Evolutionary conservation across 2,797 vertebrate genomes (phyloP), one percentile per base, ranked within the genome.

Genomic region (Sebastes iracundus): DNA sequence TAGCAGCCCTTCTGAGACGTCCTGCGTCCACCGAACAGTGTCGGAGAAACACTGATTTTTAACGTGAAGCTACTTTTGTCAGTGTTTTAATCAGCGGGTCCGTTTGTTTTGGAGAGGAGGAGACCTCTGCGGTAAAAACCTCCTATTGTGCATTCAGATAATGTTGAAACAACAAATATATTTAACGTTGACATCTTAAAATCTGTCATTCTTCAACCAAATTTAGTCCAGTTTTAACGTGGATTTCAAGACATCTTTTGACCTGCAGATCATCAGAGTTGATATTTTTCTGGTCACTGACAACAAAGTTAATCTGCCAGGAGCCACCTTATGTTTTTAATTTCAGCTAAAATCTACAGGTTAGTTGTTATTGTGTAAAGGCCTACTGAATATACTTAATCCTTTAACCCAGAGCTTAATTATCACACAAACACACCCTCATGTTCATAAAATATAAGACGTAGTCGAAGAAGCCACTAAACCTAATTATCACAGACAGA

Each of bases 401-500:
- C 52, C 10, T 76, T 61, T 32, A 66, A 70, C 60, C 20, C 58
- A 7, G 49, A 38, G 16, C 55, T 14, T 23, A 42, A 8, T 27
- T 23, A 23, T 25, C 20, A 69, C 38, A 42, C 38, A 1, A 42
- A 79, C 35, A 58, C 71, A 11, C 79, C 80, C 71, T 52, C 10
- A 2, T 63, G 60, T 30, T 52, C 66, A 32, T 25, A 42, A 49
- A 70, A 76, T 16, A 10, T 23, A 63, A 88, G 66, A 81, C 77
- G 70, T 71, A 60, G 49, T 68, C 25, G 0, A 81, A 77, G 75
- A 87, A 86, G 78, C 71, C 63, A 75, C 67, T 16, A 83, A 88
- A 90, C 86, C 75, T 84, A 77, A 90, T 92, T 80, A 89, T 72
- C 32, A n/a, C 68, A 86, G 81, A 69, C 80, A 79, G 88, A 82